Evolutionary conservation across 2,797 vertebrate species (phyloP), one percentile per base, ranked within the genome.

Genomic region (Discoglossus pictus): DNA sequence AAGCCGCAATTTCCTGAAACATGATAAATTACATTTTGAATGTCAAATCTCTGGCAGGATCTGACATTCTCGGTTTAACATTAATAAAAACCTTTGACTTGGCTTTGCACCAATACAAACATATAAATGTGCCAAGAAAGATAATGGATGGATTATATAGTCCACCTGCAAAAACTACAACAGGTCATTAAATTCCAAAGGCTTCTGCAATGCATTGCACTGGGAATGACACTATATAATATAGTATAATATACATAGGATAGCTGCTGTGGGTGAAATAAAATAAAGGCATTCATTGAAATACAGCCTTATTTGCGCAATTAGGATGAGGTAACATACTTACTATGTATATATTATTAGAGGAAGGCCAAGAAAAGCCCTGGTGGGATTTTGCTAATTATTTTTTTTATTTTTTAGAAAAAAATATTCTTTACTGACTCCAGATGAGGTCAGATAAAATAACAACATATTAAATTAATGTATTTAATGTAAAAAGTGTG

Each of bases 1-100:
- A 59, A 59, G 16, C 55, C 31, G 38, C 55, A 59, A 43, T 59
- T 59, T 59, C 55, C 55, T 59, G 39, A 59, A 43, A 31, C 23
- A 43, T 43, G 55, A 59, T 59, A 43, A 59, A 43, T 59, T 59
- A 59, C 13, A 15, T 59, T 24, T 59, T 42, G 54, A 40, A 42
- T 56, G 23, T 56, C 54, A 24, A 38, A 43, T 43, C 24, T 43
- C 55, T 59, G 55, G 55, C 55, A 31, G 23, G 17, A 16, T 5
- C 36, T 56, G 20, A 56, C 53, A 27, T 56, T 59, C 55, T 36
- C 9, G 38, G n/a, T 27, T 59, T 43, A 59, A 59, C 55, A 43
- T 43, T 40, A 27, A 59, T 59, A 27, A 24, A 40, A 59, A 59
- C 27, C 21, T 43, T 17, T 27, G 38, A 56, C 36, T 59, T 59